Conservation (phyloP, 2,113 vertebrate species). For the Malurus melanocephalus region DNA sequence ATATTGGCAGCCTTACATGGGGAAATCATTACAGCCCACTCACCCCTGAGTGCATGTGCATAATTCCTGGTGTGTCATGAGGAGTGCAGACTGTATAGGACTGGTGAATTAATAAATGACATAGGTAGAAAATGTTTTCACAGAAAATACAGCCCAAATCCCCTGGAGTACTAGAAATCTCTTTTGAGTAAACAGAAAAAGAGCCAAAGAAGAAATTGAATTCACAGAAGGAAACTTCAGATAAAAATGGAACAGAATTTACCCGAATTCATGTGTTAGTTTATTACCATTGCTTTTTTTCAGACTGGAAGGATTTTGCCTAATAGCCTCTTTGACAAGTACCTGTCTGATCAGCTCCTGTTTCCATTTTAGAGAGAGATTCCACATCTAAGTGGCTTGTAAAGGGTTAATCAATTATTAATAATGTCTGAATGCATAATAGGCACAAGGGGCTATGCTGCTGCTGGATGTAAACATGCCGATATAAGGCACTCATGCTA, state of each 20-base stretch:
- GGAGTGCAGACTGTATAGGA: neutral
- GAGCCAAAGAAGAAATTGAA: neutral
- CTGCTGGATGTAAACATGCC: neutral
- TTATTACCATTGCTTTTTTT: neutral
- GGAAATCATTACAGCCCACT: neutral
- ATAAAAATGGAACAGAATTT: slow-evolving; percentile 1
- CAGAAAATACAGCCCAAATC: neutral
- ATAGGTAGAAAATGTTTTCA: neutral
- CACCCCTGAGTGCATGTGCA: neutral
- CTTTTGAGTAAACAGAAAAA: slow-evolving; percentile 4
- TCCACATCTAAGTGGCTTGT: slow-evolving; percentile 35
- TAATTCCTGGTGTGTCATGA: neutral
- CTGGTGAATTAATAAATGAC: neutral
- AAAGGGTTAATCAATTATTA: slow-evolving; percentile 63
- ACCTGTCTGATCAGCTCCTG: neutral
- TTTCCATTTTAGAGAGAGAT: neutral
- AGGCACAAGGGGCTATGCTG: neutral
- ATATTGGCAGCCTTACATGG: neutral
- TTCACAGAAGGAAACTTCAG: neutral
- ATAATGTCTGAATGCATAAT: slow-evolving; percentile 19
- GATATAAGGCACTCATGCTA: neutral
- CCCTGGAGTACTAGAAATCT: neutral
- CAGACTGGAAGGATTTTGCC: neutral
- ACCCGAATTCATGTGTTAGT: neutral
- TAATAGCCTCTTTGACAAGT: slow-evolving; percentile 1